These are phyloP conservation scores for Pachyseris speciosa DNA, from an alignment of 64 coral and sea anemone genomes.

Conservation along the genomic window DNA sequence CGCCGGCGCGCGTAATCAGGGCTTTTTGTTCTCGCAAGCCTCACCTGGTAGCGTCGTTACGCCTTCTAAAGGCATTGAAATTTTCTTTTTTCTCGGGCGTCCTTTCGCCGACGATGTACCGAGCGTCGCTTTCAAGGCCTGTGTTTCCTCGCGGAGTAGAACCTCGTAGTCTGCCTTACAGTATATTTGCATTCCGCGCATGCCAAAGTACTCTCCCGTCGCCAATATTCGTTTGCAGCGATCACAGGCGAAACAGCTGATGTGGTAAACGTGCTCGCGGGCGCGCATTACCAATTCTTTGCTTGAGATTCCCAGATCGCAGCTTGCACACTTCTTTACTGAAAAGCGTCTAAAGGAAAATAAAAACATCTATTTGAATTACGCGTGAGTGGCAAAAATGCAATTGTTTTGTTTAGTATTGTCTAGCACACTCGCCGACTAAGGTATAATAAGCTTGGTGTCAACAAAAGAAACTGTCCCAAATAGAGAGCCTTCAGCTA, in stretches of 20 bases:
- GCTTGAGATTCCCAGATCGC: conserved; percentile 83
- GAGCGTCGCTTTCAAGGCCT: conserved; percentile 39
- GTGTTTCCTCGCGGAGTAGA: conserved; percentile 79
- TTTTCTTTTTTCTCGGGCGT: conserved; percentile 78
- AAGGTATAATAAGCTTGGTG: no score
- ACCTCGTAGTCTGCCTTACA: conserved; percentile 94
- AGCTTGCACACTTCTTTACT: conserved; percentile 85
- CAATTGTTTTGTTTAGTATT: no score
- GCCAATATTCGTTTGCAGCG: conserved; percentile 97
- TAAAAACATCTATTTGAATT: not conserved
- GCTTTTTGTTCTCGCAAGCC: not conserved
- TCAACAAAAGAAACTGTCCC: no score
- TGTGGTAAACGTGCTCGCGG: conserved; percentile 95
- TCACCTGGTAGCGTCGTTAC: conserved; percentile 76
- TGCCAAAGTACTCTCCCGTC: conserved; percentile 99
- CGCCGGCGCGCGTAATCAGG: not conserved
- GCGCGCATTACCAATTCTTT: conserved; percentile 98
- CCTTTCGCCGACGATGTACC: conserved; percentile 60
- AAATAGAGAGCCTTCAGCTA: no score
- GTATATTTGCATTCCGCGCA: conserved; percentile 88
- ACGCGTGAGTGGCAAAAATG: no score
- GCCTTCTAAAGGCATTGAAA: conserved; percentile 65
- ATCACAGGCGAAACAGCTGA: conserved; percentile 96
- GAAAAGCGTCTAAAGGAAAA: conserved; percentile 77
- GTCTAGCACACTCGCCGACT: no score